Percentiles rank a stretch among this genome's conserved stretches.
Evolutionary conservation across 2,888 invertebrate genomes (phyloP).

Genomic region (Zygaena filipendulae): DNA sequence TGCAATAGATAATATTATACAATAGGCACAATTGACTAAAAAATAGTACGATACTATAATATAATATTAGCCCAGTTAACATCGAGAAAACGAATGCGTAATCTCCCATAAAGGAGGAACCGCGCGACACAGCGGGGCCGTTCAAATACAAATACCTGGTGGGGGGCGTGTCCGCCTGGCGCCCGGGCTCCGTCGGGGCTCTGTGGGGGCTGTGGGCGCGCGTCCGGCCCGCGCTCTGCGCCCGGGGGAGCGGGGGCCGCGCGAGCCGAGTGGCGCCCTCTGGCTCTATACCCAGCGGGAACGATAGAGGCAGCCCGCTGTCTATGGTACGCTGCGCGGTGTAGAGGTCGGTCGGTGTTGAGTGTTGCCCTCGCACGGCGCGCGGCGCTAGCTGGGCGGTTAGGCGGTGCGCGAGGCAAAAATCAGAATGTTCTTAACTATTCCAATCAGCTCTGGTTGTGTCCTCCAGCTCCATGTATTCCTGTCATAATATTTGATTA

Average conservation of each 20-base stretch:
- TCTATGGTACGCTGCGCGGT: constrained; percentile 45
- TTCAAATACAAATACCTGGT: constrained; percentile 42
- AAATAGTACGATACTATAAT: no score
- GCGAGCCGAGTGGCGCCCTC: constrained; percentile 41
- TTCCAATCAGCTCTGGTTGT: constrained; percentile 16
- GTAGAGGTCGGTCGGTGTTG: constrained; percentile 15
- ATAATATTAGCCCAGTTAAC: no score
- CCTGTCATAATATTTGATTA: no score
- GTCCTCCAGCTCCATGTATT: no score
- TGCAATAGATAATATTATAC: no score
- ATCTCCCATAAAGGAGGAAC: constrained; percentile 49
- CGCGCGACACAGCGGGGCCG: constrained; percentile 32
- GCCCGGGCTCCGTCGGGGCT: constrained; percentile 23
- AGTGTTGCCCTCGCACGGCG: no score
- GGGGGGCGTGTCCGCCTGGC: constrained; percentile 37
- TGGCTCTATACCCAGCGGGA: constrained; percentile 35
- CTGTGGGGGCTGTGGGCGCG: constrained; percentile 35
- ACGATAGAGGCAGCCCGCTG: constrained; percentile 43
- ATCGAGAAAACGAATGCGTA: no score
- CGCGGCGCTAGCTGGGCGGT: no score
- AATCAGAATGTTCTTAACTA: constrained; percentile 4
- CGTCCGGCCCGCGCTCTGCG: constrained; percentile 37
- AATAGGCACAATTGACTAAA: no score
- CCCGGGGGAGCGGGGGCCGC: constrained; percentile 31
- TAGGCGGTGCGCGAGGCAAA: background rate